Evolutionary conservation across 2,113 vertebrate genomes (phyloP), one percentile per base, ranked within the genome.

Genomic region (Rhombomys opimus): DNA sequence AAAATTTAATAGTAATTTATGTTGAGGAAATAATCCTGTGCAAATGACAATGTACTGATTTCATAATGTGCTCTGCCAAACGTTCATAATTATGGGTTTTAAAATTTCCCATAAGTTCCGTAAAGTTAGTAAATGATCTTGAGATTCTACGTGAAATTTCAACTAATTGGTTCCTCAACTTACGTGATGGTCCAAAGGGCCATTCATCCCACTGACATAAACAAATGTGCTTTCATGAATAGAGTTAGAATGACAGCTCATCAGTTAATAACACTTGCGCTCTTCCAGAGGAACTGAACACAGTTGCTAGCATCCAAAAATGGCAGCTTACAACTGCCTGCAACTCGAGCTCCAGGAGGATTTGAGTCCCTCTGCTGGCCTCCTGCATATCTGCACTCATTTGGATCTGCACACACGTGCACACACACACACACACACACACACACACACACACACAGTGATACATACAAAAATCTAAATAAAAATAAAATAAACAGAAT

Each of bases 1-100:
- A 88, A 65, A 75, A 14, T 75, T 77, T 94, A 76, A 23, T 5
- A 95, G 22, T 2, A 95, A 82, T 77, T 85, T 77, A 27, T 87
- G 11, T 17, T 73, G 10, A 91, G 7, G 8, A 80, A 85, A 23
- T 57, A 89, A 95, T 81, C 8, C 3, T 90, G 5, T 73, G 63
- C 35, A 72, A 32, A 35, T 73, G 0, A 0, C 76, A 87, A 76
- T 23, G 23, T 35, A 41, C 11, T 95, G 41, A 3, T 52, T 65
- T 67, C 18, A 88, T 65, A 25, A 87, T 67, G 23, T 57, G 6
- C 2, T 32, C 1, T 52, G 1, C 27, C 38, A 75, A 14, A 18
- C 93, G 6, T 81, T 89, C 35, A 67, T 22, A 77, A 82, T 67
- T 87, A 72, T 1, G 35, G 50, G 11, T 81, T 75, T 52, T 89